Base-by-base conservation (phyloP, 2,797 vertebrate genomes). In the Protosalanx chinensis region DNA sequence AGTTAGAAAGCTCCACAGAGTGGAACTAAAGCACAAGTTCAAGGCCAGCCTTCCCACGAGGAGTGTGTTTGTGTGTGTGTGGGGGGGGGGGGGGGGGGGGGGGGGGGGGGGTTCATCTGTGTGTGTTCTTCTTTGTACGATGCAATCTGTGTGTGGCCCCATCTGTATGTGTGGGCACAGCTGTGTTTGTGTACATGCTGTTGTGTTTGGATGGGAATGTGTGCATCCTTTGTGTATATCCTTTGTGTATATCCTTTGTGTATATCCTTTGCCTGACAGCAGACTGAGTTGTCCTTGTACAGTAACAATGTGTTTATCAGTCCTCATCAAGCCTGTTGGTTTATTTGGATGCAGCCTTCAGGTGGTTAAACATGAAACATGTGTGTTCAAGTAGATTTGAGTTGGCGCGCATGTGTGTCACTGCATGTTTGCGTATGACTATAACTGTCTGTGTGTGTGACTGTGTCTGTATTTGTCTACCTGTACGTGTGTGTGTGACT, bases 71-170 rank as follows among this genome's bases (percentile, higher is more conserved):
- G n/a, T 30, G 23, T 60, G 56, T 20, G 56, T n/a, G 8, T n/a
- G 3, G 13, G 5, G 13, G 51, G 27, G 65, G 8, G 23, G n/a
- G 41, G 20, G 15, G 29, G 29, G 10, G 33, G 46, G 27, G 7
- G 13, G 53, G 29, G 41, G 10, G 23, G 41, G 6, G 23, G 65
- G 12, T 33, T 37, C 32, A 60, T 67, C 71, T 18, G 16, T 64
- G n/a, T 37, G 41, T 12, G 3, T 68, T 41, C 35, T 7, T 68
- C 60, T 72, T 15, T 70, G 12, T 63, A 18, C 67, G 63, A 12
- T 30, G 70, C 41, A 18, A 23, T 68, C 16, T 68, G 51, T 68
- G 66, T 67, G 46, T 53, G 49, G 60, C 30, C 60, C 3, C 60
- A 63, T 63, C 60, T 56, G 66, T 56, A 6, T 32, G 4, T 68